phyloP scores from a whole-genome alignment of 2,888 invertebrate genomes.

The Watsonalla cultraria region DNA sequence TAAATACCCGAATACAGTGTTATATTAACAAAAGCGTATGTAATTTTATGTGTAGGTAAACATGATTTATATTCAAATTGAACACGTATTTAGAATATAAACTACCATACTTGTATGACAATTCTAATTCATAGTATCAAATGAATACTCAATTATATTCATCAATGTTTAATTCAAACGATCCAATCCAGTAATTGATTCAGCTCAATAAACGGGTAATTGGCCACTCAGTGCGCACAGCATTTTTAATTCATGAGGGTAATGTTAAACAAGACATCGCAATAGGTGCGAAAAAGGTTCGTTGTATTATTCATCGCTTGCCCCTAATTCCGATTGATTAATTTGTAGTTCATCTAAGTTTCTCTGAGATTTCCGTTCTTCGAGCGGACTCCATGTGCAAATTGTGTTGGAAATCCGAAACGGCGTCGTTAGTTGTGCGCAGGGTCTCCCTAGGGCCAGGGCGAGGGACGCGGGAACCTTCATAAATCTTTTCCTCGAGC shows the following conservation, averaged over 20 bases:
- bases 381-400: constrained; percentile 55
- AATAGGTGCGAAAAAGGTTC: constrained; percentile 34
- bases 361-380: constrained; percentile 56
- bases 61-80: no score
- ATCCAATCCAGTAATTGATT: not conserved
- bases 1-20: not conserved
- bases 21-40: not conserved
- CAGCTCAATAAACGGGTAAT: not conserved
- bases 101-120: no score
- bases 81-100: no score
- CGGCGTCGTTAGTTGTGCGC: constrained; percentile 71
- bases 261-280: constrained; percentile 10
- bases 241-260: constrained; percentile 1
- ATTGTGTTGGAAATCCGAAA: constrained; percentile 72
- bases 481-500: constrained; percentile 73
- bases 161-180: not conserved
- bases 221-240: not conserved
- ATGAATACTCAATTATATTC: no score
- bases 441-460: constrained; percentile 64
- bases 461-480: constrained; percentile 62
- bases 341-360: constrained; percentile 58
- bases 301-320: constrained; percentile 43
- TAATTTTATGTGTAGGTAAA: not conserved
- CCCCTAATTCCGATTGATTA: constrained; percentile 50
- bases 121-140: no score